These are phyloP conservation scores for Drosophila persimilis DNA, from an alignment of 1,140 invertebrate genomes.

Conservation along the genomic window DNA sequence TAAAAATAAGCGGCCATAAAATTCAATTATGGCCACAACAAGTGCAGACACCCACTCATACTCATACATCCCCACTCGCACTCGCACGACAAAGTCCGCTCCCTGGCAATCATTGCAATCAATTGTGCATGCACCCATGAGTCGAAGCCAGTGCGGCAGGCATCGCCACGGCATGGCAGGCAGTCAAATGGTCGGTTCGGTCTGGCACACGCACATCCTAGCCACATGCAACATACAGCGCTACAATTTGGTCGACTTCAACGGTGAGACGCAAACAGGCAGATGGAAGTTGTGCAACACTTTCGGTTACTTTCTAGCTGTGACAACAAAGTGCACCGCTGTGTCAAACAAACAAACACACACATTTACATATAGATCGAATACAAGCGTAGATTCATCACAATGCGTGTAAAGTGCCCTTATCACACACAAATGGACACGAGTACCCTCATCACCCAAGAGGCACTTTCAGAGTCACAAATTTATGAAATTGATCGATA, in stretches of 20 bases:
- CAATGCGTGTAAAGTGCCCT: constrained; percentile 32
- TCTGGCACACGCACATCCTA: constrained; percentile 29
- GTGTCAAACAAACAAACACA: constrained; percentile 1
- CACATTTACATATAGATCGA: constrained; percentile 19
- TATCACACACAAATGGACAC: constrained; percentile 10
- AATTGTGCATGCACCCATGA: constrained; percentile 67
- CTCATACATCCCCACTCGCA: constrained; percentile 9
- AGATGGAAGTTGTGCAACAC: constrained; percentile 34
- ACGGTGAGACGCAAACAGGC: neutral
- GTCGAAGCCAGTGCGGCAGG: neutral
- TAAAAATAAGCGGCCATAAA: constrained; percentile 80
- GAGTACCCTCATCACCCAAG: neutral
- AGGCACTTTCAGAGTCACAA: constrained; percentile 31
- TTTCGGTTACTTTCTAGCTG: constrained; percentile 59
- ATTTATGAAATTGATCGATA: constrained; percentile 48
- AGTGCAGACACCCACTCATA: constrained; percentile 57
- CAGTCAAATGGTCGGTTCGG: constrained; percentile 33
- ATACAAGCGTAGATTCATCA: constrained; percentile 13
- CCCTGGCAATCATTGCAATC: constrained; percentile 70
- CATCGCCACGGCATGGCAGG: constrained; percentile 6
- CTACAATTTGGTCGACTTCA: constrained; percentile 54
- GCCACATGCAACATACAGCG: constrained; percentile 31
- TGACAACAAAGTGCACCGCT: constrained; percentile 21
- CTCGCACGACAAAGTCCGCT: constrained; percentile 31
- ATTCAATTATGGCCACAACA: constrained; percentile 80